Base-by-base conservation (phyloP, 2,113 vertebrate genomes). In the Falco punctatus region DNA sequence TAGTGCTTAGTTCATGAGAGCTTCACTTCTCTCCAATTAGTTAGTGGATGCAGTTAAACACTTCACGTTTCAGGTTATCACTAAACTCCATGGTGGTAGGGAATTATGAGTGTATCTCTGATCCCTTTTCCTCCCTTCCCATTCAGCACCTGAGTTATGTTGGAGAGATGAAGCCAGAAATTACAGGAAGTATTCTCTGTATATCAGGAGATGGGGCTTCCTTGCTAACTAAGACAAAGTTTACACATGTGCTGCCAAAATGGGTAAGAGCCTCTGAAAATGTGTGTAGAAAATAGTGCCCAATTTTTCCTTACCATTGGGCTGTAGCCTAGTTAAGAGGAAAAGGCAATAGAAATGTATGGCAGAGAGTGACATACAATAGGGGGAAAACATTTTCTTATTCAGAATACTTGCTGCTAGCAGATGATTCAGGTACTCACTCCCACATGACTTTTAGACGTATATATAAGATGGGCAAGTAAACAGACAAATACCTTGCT, bases 1-100 rank as follows among this genome's bases (percentile, higher is more conserved):
- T 49, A 49, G 27, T 0, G 1, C 66, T 81, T 0, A 0, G 21
- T 72, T n/a, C 42, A 3, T 18, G 78, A 23, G 48, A 73, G 17
- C 54, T n/a, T 64, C 62, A 17, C 55, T 44, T 67, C 33, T 52
- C 26, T 69, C 54, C 10, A 9, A 52, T 58, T 71, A 52, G 27
- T 51, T 71, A 44, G n/a, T 62, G 42, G 23, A 23, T 49, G 42
- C 33, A 24, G 23, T 48, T 48, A 73, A 90, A 71, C 24, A 23
- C 44, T 51, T 64, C 42, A 23, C 42, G 20, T 55, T 58, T 48
- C n/a, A 59, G 52, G 48, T n/a, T 81, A 40, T 21, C 30, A 23
- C 42, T 26, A 1, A 57, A 23, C 3, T 57, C 21, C 55, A 24
- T 11, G 26, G 35, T 35, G 7, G 14, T 24, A 38, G 30, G 32